These are phyloP conservation scores for Tolmerus cingulatus DNA, from an alignment of 2,888 invertebrate genomes.

Conservation along the genomic window DNA sequence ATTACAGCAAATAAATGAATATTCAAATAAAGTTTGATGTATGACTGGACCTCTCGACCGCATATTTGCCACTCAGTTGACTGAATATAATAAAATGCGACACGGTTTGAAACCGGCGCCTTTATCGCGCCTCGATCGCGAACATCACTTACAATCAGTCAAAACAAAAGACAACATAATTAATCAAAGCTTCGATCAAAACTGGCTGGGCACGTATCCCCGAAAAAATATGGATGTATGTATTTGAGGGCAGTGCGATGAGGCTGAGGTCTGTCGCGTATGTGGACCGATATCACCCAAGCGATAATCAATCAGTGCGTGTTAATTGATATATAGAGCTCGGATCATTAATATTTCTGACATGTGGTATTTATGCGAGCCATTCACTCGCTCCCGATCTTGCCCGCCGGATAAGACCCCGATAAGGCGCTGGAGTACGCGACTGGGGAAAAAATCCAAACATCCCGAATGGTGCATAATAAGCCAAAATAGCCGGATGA, in stretches of 20 bases:
- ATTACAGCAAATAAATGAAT: background rate
- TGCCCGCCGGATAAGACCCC: background rate
- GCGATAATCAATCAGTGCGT: slow-evolving; percentile 43
- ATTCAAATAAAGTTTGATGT: background rate
- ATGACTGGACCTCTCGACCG: background rate
- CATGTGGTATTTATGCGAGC: slow-evolving; percentile 35
- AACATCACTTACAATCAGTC: slow-evolving; percentile 38
- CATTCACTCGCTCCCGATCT: slow-evolving; percentile 30
- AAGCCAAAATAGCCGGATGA: slow-evolving; percentile 35
- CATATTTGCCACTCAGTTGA: background rate
- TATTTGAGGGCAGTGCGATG: background rate
- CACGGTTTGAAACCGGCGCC: slow-evolving; percentile 25
- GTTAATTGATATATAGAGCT: slow-evolving; percentile 40
- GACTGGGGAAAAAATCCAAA: background rate
- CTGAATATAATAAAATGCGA: slow-evolving; percentile 2
- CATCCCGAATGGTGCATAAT: background rate
- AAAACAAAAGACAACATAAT: slow-evolving; percentile 28
- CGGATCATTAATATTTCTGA: slow-evolving; percentile 38
- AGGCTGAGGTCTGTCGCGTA: background rate
- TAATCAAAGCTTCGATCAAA: slow-evolving; percentile 19
- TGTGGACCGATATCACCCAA: slow-evolving; percentile 14
- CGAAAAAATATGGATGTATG: background rate
- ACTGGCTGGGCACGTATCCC: background rate
- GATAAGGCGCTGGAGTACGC: background rate
- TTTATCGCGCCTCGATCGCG: slow-evolving; percentile 17